Percentiles rank a stretch among this genome's conserved stretches.
phyloP scores from a whole-genome alignment of 1,140 invertebrate species.

The Ceratitis capitata region DNA sequence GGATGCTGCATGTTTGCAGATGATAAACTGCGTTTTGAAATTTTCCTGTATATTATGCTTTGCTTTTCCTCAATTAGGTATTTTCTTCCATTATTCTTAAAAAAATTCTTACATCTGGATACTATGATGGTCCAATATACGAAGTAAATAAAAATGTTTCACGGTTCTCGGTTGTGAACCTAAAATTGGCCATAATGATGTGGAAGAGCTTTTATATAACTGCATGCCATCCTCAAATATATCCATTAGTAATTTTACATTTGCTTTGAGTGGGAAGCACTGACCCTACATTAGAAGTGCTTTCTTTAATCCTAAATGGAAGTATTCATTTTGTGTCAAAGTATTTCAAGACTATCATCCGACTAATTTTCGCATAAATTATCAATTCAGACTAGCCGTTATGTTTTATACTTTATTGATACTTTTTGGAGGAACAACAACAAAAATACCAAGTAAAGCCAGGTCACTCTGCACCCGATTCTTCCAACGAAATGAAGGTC shows the following conservation, averaged over 20 bases:
- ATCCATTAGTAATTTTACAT: constrained; percentile 10
- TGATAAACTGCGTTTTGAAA: background rate
- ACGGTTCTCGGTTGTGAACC: background rate
- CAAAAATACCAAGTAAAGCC: no score
- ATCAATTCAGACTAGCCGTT: no score
- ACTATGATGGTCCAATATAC: constrained; percentile 24
- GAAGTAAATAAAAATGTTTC: constrained; percentile 36
- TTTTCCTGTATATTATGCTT: background rate
- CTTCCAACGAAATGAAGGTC: no score
- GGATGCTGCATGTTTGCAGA: constrained; percentile 1
- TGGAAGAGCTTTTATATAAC: constrained; percentile 32
- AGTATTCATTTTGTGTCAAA: no score
- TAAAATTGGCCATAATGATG: constrained; percentile 34
- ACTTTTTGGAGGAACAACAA: no score
- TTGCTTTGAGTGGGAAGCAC: background rate
- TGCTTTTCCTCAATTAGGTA: background rate
- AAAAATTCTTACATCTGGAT: constrained; percentile 9
- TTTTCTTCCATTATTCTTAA: background rate
- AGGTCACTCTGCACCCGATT: no score
- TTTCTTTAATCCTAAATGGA: constrained; percentile 20
- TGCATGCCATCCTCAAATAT: constrained; percentile 30
- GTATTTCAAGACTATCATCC: no score
- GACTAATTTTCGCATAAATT: no score
- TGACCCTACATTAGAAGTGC: background rate
- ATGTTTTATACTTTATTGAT: no score